Evolutionary conservation across 2,797 vertebrate genomes (phyloP), one percentile per base, ranked within the genome.

Genomic region (Rhinella marina): DNA sequence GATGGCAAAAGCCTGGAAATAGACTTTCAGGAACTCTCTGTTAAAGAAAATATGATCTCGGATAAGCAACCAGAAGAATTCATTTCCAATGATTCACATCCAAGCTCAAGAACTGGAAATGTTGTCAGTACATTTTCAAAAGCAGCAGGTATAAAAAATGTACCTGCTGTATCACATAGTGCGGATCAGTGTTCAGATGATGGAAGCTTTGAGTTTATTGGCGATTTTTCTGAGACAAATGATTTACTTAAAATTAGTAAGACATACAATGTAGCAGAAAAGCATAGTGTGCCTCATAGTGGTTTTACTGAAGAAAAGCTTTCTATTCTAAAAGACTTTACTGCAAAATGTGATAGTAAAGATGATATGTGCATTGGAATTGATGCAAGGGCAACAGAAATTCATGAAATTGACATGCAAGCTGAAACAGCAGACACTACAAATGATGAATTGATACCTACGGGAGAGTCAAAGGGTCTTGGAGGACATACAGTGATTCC

Each of bases 191-290:
- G 0, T 56, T 56, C 0, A 0, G 86, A 90, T 64, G 81, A 88
- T 83, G 91, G 90, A 64, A 54, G 21, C 4, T 92, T 89, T 88
- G 91, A 90, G 81, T 73, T 87, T 9, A 68, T 64, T 73, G 86
- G 81, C 29, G 13, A 54, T 32, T 87, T 84, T 52, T 68, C 59
- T 80, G 88, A 86, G 80, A 82, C 29, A n/a, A 23, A 50, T 48
- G 90, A 48, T 89, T 90, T 88, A 7, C 62, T 86, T 56, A 85
- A 90, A 88, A 64, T 87, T 70, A 56, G 19, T 86, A 88, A 87
- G 10, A 29, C 80, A 11, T 0, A 6, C 21, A 32, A 0, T 25
- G 41, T 61, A 17, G 50, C 25, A 48, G 59, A 41, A 82, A 85
- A 81, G 17, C 61, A 82, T 1, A 17, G 50, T 14, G 52, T 12